Evolutionary conservation across 2,797 vertebrate genomes (phyloP), one percentile per base, ranked within the genome.

Genomic region (Typhlichthys eigenmanni): DNA sequence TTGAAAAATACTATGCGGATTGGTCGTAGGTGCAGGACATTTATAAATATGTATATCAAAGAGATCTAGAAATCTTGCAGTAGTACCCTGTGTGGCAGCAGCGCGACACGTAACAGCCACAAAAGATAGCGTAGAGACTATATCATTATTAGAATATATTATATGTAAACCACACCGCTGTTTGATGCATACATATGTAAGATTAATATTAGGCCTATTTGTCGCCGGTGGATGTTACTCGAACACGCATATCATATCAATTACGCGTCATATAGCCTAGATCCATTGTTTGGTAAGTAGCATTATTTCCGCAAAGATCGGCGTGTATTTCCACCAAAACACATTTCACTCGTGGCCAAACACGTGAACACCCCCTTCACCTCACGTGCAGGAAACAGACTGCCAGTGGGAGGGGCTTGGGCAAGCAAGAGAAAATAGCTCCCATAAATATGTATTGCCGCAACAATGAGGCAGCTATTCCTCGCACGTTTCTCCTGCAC

Each of bases 331-430:
- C 11, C 19, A 9, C 70, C 19, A 16, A 52, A 34, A 51, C 52
- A 68, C 14, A 57, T 81, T 82, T 85, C 24, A n/a, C 67, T 63
- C 67, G 87, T 88, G 89, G 72, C 66, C 62, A 46, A 63, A 86
- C 90, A 91, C 82, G 89, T 90, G 91, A 4, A 2, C 38, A 43
- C 8, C 38, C 38, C 9, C 78, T 51, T 4, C 51, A 4, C 0
- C 65, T 87, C 88, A 85, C 82, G 80, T 85, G 83, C 85, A 68
- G 34, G 71, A 53, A 29, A 73, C 87, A 87, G 66, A 47, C 80
- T 77, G 81, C 72, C 50, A 1, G 58, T 72, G 74, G 88, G 89
- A 79, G 88, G 70, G 32, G 76, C 62, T 66, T 66, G 2, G 13
- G 75, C 83, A 86, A 87, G 65, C 1, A 48, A 11, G 47, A 5